phyloP scores from a whole-genome alignment of 1,140 invertebrate species.

The Mercenaria mercenaria region DNA sequence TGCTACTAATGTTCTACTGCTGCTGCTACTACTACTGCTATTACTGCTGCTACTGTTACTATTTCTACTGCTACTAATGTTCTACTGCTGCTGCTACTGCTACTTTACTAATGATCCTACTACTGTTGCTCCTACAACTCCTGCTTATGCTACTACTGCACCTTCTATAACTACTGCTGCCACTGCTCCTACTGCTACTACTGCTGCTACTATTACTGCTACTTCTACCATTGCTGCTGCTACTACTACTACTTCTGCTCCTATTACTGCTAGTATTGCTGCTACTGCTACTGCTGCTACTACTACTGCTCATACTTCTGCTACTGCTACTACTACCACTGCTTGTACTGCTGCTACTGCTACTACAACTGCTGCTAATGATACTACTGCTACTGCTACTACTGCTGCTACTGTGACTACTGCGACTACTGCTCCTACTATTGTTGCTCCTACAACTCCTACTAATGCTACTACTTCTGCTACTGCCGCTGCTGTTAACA shows the following conservation, averaged over 20 bases:
- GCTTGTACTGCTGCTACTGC: too few relatives aligned
- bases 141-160: conserved; percentile 66
- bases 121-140: conserved; percentile 62
- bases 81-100: conserved; percentile 14
- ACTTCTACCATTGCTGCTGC: conserved; percentile 63
- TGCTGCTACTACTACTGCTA: conserved; percentile 66
- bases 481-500: too few relatives aligned
- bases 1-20: conserved; percentile 64
- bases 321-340: too few relatives aligned
- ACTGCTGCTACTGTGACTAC: background rate
- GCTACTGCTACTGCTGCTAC: conserved; percentile 64
- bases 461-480: too few relatives aligned
- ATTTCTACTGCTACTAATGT: conserved; percentile 58
- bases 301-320: conserved; percentile 27
- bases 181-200: conserved; percentile 62
- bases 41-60: conserved; percentile 55
- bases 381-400: too few relatives aligned
- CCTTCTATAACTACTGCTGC: conserved; percentile 59
- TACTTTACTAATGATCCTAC: conserved; percentile 55
- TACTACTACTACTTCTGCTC: conserved; percentile 64
- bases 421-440: too few relatives aligned
- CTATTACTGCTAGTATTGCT: conserved; percentile 61
- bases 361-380: too few relatives aligned
- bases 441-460: too few relatives aligned
- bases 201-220: conserved; percentile 59